These are phyloP conservation scores for Crocidura indochinensis DNA, from an alignment of 2,797 vertebrate species.

Conservation along the genomic window DNA sequence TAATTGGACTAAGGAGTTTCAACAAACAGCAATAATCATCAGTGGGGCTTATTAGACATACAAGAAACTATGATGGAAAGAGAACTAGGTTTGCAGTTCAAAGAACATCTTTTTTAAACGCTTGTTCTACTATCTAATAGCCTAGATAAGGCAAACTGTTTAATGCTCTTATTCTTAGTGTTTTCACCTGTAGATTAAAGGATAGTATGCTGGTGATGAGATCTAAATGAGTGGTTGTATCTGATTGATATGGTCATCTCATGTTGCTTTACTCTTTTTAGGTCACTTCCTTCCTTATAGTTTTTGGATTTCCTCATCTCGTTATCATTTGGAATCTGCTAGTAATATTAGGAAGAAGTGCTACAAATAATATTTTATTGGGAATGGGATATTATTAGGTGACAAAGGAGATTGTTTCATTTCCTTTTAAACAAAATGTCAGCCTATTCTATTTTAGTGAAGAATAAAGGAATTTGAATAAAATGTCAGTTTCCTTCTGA, in stretches of 20 bases:
- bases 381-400: slow-evolving; percentile 58
- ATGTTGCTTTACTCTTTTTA: slow-evolving; percentile 51
- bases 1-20: background rate
- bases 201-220: background rate
- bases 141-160: background rate
- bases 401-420: slow-evolving; percentile 71
- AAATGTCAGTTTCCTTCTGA: slow-evolving; percentile 82
- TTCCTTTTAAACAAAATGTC: slow-evolving; percentile 76
- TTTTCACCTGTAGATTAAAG: background rate
- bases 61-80: slow-evolving; percentile 7
- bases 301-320: background rate
- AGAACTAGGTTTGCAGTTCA: slow-evolving; percentile 26
- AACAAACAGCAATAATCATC: background rate
- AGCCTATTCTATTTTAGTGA: slow-evolving; percentile 70
- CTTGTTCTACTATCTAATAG: background rate
- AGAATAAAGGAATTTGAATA: slow-evolving; percentile 81
- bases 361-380: slow-evolving; percentile 38
- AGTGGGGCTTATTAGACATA: background rate
- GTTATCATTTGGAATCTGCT: slow-evolving; percentile 50
- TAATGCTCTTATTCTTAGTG: slow-evolving; percentile 31
- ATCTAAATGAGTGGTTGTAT: slow-evolving; percentile 1
- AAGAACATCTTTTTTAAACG: slow-evolving; percentile 5
- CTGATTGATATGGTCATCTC: background rate
- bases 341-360: background rate
- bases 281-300: background rate